Evolutionary conservation across 2,113 vertebrate species (phyloP), one percentile per base, ranked within the genome.

Genomic region (Catagonus wagneri): DNA sequence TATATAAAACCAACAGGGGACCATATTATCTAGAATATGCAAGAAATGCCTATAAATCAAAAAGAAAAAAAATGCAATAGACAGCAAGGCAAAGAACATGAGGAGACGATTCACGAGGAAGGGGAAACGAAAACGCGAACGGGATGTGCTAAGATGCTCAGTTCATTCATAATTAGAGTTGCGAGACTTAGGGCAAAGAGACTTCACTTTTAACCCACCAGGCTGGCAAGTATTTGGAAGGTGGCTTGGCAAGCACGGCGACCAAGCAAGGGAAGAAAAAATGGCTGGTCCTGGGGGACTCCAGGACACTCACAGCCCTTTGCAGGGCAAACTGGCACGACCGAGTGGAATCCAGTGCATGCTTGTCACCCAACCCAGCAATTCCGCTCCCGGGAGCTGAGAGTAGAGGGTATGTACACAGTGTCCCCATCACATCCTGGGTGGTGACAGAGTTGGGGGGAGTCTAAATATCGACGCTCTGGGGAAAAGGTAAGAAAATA

Each of bases 11-110:
- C 81, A 91, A 86, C 66, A 54, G 87, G 72, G 92, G 94, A 78
- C 89, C 32, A 11, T n/a, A 36, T 74, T 97, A 96, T 98, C 97
- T 97, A 78, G 75, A 96, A 58, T 89, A 97, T 97, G 89, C 68
- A 54, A 96, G 94, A 96, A 98, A 97, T 93, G 97, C 11, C 80
- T 91, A 93, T 97, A 95, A 96, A 96, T 97, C 96, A 93, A 39
- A 83, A 68, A 83, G 52, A n/a, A 78, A 75, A 88, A 75, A 88
- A 61, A 19, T 44, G 44, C 22, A 74, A n/a, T n/a, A 78, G 56
- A 87, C 16, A 63, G 2, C 6, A 17, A 93, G 17, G 39, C 65
- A 23, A 58, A 50, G 50, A 63, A 34, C 15, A 34, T 0, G 19
- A 34, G 68, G 76, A 86, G 61, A 10, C 5, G 12, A 3, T 27